phyloP scores from a whole-genome alignment of 2,797 vertebrate genomes.

The Huso huso region DNA sequence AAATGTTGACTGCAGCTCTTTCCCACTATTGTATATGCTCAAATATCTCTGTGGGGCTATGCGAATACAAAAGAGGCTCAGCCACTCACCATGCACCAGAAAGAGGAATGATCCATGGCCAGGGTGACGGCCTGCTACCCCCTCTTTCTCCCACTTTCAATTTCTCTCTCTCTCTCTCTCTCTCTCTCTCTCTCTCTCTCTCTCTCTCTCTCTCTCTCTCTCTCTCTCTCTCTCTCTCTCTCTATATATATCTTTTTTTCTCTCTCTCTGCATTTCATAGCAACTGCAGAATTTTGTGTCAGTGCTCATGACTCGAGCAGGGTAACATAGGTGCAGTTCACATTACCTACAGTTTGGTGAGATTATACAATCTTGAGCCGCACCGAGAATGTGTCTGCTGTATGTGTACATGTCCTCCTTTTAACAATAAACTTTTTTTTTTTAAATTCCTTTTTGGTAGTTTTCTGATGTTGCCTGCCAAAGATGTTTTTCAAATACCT shows the following conservation, averaged over 20 bases:
- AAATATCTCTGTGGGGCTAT: slow-evolving; percentile 74
- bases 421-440: no score
- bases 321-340: slow-evolving; percentile 42
- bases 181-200: slow-evolving; percentile 30
- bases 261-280: slow-evolving; percentile 23
- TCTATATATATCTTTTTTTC: not conserved
- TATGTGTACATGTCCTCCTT: no score
- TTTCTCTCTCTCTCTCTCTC: slow-evolving; percentile 11
- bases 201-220: slow-evolving; percentile 4
- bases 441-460: slow-evolving; percentile 28
- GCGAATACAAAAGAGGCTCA: slow-evolving; percentile 51
- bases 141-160: not conserved
- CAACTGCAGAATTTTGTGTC: slow-evolving; percentile 43
- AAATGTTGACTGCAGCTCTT: slow-evolving; percentile 79
- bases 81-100: slow-evolving; percentile 69
- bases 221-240: not conserved
- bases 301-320: slow-evolving; percentile 33
- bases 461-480: slow-evolving; percentile 56
- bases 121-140: slow-evolving; percentile 32
- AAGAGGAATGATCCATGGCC: slow-evolving; percentile 27
- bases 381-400: not conserved
- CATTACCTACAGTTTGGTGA: not conserved
- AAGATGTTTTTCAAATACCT: no score
- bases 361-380: not conserved
- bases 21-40: slow-evolving; percentile 77